Percentiles rank a stretch among this genome's conserved stretches.
phyloP scores from a whole-genome alignment of 2,113 vertebrate species.

The Garra rufa region DNA sequence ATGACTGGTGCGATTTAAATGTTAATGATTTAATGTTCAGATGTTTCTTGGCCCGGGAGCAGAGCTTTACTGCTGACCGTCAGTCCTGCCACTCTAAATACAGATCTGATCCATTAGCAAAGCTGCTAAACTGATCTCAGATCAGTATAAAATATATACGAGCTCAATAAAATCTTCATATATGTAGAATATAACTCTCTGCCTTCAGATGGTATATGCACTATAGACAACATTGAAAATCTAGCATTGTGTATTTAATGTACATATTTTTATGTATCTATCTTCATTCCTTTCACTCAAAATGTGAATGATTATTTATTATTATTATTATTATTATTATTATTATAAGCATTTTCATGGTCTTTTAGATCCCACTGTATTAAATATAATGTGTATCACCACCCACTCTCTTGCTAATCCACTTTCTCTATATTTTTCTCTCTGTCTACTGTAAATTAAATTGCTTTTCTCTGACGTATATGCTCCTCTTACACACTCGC shows the following conservation, averaged over 20 bases:
- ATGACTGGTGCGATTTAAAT: background rate
- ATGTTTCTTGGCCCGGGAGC: background rate
- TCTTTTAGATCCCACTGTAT: background rate
- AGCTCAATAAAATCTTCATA: background rate
- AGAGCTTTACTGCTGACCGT: background rate
- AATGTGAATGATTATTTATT: background rate
- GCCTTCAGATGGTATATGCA: background rate
- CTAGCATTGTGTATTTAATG: background rate
- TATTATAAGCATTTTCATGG: background rate
- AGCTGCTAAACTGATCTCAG: background rate
- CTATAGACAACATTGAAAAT: background rate
- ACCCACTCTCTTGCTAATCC: background rate
- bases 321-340: background rate
- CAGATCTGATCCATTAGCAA: background rate
- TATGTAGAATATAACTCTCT: background rate
- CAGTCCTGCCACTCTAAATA: background rate
- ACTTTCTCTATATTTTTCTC: background rate
- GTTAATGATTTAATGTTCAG: background rate
- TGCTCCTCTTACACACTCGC: background rate
- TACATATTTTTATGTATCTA: too few relatives aligned
- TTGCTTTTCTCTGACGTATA: background rate
- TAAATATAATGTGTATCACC: background rate
- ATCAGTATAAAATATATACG: background rate
- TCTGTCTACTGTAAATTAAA: background rate
- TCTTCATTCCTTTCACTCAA: background rate